Evolutionary conservation across 2,113 vertebrate genomes (phyloP), one percentile per base, ranked within the genome.

Genomic region (Myrmophylax atrothorax): DNA sequence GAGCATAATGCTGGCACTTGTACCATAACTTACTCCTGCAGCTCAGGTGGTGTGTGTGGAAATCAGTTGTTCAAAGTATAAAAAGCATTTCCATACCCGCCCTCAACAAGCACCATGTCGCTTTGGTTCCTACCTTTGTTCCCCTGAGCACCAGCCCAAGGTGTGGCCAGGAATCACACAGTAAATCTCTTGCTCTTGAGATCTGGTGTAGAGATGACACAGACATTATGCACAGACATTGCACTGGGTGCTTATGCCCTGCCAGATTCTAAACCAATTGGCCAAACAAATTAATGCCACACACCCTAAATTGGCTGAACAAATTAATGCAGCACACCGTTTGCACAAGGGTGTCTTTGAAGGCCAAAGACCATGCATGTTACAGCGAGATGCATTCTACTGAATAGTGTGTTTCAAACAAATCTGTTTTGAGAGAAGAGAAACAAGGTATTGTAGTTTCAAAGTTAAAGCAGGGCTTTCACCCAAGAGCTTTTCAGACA

Each of bases 251-350:
- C 85, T 74, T 86, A 8, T 49, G 80, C 83, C 77, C 95, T 90
- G 83, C 89, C 93, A 94, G 90, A 94, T 90, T 91, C 90, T 96
- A 97, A 96, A 97, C 97, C 97, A 98, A 98, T 97, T 96, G 97
- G 96, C 96, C 93, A 95, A 96, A 95, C 95, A 96, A 96, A 97
- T 96, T 95, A 95, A 95, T 91, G 89, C 93, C 84, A 96, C 97
- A 97, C 95, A 95, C 92, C 95, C 96, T 95, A 93, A 91, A 94
- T 92, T 92, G 96, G 89, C 90, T 91, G 95, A 91, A 96, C 96
- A 97, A 97, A 97, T 97, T 95, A 97, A 97, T 47, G 93, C 89
- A 96, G 95, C 97, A 97, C 94, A 7, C 97, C 97, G 94, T 94
- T 62, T 80, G 62, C 87, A 94, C 90, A 94, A 93, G 79, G 87